Evolutionary conservation across 2,797 vertebrate species (phyloP), one percentile per base, ranked within the genome.

Genomic region (Macropodus opercularis): DNA sequence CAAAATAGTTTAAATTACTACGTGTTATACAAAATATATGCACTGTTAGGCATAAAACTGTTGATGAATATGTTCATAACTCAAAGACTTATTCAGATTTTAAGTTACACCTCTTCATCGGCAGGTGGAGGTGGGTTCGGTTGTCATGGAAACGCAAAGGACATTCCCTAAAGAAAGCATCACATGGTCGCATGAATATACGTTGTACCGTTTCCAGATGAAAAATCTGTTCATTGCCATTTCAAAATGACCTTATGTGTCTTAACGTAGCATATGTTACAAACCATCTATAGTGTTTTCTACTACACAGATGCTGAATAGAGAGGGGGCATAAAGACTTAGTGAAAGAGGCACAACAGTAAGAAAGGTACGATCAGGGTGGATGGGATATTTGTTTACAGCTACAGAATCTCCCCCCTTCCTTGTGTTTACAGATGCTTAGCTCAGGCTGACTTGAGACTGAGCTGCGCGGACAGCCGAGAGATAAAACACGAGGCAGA

Each of bases 351-450:
- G 26, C n/a, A 2, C 15, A 41, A 43, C 48, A 38, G 38, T 3
- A 5, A 11, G 53, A 47, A 47, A 56, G 44, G 61, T 70, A 10
- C 0, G 12, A 44, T 78, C 19, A 11, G 39, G 18, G 29, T 53
- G 36, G 49, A 63, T 41, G 57, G 41, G 61, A 54, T 79, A 49
- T 75, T 57, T 76, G 78, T 72, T 52, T 73, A 55, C 29, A 47
- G 46, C 32, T 59, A 23, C 42, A 66, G 57, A 73, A 69, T 44
- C 39, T 58, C 13, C 12, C 57, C 24, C 42, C 17, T 9, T 63
- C 15, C 49, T 14, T 61, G 43, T 74, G 72, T 79, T 76, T 75
- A 54, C 63, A 69, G 70, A 70, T 77, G 54, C 65, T 80, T 53
- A 50, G 47, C 59, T 44, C 56, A 60, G 31, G 53, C 72, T 61